A percentile compares a stretch with the other conserved stretches of the same genome.
These are phyloP conservation scores for Nephrotoma flavescens DNA, from an alignment of 2,888 invertebrate genomes.

Conservation along the genomic window DNA sequence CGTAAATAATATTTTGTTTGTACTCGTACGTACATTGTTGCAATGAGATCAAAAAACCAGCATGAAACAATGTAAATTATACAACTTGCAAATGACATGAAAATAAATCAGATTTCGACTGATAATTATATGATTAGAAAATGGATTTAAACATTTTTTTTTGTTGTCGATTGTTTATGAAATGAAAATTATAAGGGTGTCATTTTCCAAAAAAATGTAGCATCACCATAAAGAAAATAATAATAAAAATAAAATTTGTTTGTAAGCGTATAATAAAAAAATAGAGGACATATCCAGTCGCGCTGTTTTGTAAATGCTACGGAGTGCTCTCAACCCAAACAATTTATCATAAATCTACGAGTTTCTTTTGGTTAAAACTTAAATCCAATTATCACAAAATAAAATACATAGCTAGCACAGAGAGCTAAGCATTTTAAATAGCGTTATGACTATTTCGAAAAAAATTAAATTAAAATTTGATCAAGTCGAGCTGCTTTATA, in stretches of 20 bases:
- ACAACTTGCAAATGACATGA: neutral
- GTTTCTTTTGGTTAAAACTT: neutral
- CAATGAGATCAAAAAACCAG: neutral
- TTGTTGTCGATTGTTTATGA: neutral
- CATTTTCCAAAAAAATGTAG: neutral
- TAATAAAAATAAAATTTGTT: neutral
- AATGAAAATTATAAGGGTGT: neutral
- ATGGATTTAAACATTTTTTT: neutral
- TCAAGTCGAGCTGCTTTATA: neutral
- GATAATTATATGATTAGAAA: neutral
- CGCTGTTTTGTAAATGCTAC: neutral
- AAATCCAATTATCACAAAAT: neutral
- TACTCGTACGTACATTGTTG: neutral
- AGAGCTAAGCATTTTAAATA: neutral
- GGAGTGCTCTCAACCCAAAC: neutral
- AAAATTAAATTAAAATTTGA: neutral
- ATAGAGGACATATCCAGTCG: neutral
- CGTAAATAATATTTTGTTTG: neutral
- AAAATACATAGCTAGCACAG: neutral
- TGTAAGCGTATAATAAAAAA: neutral
- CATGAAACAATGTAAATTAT: neutral
- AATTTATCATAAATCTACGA: neutral
- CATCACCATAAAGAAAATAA: neutral
- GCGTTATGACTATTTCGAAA: neutral
- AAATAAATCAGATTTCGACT: neutral